Conservation (phyloP, 2,888 invertebrate species). For the Eubasilissa splendida region DNA sequence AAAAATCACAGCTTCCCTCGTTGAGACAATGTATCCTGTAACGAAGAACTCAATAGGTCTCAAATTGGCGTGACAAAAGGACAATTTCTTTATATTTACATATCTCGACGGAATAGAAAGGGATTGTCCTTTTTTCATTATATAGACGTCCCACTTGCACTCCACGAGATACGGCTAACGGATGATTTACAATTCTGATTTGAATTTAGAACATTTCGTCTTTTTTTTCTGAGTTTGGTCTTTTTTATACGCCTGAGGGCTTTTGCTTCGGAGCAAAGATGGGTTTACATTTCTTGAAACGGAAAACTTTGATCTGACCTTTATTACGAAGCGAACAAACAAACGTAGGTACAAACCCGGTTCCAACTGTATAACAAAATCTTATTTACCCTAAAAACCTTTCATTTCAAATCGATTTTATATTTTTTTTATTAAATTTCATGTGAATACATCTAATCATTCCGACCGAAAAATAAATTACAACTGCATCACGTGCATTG, state of each 20-base stretch:
- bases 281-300: conserved; percentile 27
- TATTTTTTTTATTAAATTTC: too few species aligned
- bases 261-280: conserved; percentile 8
- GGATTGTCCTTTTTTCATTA: conserved; percentile 50
- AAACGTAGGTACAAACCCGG: conserved; percentile 14
- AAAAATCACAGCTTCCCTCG: conserved; percentile 42
- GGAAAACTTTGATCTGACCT: conserved; percentile 40
- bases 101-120: conserved; percentile 54
- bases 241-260: conserved; percentile 42
- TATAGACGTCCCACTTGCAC: conserved; percentile 42
- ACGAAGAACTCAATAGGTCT: conserved; percentile 36
- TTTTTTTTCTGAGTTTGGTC: conserved; percentile 36
- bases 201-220: conserved; percentile 54
- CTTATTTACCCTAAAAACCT: conserved; percentile 26
- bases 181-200: conserved; percentile 59
- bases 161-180: conserved; percentile 46
- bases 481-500: too few species aligned
- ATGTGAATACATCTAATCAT: background rate
- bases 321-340: conserved; percentile 36
- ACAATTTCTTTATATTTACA: conserved; percentile 52
- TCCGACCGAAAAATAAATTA: too few species aligned
- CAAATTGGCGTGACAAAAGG: conserved; percentile 51
- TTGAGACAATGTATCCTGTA: conserved; percentile 28
- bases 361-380: conserved; percentile 24
- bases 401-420: conserved; percentile 16